Base-by-base conservation (phyloP, 2,797 vertebrate species). In the Scyliorhinus canicula region DNA sequence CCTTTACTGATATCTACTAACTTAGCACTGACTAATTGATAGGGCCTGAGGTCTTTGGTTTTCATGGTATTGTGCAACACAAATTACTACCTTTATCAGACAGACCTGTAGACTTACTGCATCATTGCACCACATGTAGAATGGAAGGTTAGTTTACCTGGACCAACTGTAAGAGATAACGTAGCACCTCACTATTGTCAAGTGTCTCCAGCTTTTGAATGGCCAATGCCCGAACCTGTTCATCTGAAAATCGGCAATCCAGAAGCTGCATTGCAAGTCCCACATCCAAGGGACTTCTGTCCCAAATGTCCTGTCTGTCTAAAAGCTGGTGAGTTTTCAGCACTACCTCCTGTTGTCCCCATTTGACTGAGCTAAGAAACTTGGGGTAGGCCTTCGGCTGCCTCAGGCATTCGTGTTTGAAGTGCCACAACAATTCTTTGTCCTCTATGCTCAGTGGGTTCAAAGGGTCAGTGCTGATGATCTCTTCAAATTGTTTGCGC, bases 361-460 rank as follows among this genome's bases (percentile, higher is more conserved):
- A 99, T 93, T 98, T 97, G 95, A 99, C 99, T 0, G 99, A 99
- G 95, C 98, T 98, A 95, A 99, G 98, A 11, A 99, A 98, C 97
- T 99, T 99, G 8, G 99, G 99, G 95, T 99, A 99, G 0, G 99
- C 99, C 95, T 98, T 98, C n/a, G 99, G 98, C 96, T 99, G 97
- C 12, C 98, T 98, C 97, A 99, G 97, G 85, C 98, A 99, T 97
- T 99, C 99, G 0, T 99, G 98, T 95, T 98, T 97, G 95, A 99
- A 99, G 96, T 99, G 99, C 99, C 99, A 99, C 95, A 99, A 98
- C 95, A 99, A 97, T 96, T 99, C 99, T 96, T 99, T 99, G 97
- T 99, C 99, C 96, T 99, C 99, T 0, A 98, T 97, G n/a, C 98
- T 99, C 95, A 99, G 98, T 0, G 98, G 99, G 95, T 99, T 98